Percentiles rank a stretch among this genome's conserved stretches.
Evolutionary conservation across 2,888 invertebrate genomes (phyloP).

Genomic region (Limnephilus auricula): DNA sequence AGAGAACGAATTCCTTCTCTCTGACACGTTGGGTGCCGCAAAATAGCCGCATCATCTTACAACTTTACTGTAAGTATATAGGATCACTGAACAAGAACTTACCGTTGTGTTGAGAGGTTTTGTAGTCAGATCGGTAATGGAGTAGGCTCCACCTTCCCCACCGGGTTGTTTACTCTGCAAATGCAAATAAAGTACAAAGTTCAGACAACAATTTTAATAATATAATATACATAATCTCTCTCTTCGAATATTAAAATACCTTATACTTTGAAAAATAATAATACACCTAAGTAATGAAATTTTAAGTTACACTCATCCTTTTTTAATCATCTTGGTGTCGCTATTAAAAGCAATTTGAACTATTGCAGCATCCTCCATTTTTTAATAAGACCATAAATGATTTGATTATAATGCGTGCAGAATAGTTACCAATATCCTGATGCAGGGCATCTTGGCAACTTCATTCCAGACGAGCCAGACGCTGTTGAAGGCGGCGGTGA

Average conservation of each 20-base stretch:
- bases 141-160: conserved; percentile 82
- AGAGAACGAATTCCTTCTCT: too few relatives aligned
- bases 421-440: conserved; percentile 84
- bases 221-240: background rate
- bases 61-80: background rate
- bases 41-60: too few relatives aligned
- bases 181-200: conserved; percentile 14
- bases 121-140: conserved; percentile 79
- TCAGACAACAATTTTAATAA: background rate
- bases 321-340: too few relatives aligned
- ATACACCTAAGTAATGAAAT: too few relatives aligned
- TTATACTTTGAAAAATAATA: background rate
- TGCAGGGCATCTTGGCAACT: conserved; percentile 81
- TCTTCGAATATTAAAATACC: background rate
- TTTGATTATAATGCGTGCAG: conserved; percentile 68
- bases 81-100: conserved; percentile 66
- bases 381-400: background rate
- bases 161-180: conserved; percentile 88
- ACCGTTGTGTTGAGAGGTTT: conserved; percentile 81
- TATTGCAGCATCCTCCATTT: too few relatives aligned
- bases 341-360: too few relatives aligned
- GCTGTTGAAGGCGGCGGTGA: conserved; percentile 86
- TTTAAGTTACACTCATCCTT: background rate
- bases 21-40: too few relatives aligned
- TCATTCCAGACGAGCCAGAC: conserved; percentile 80